phyloP scores from a whole-genome alignment of 2,113 vertebrate genomes.

The Aegithalos caudatus region DNA sequence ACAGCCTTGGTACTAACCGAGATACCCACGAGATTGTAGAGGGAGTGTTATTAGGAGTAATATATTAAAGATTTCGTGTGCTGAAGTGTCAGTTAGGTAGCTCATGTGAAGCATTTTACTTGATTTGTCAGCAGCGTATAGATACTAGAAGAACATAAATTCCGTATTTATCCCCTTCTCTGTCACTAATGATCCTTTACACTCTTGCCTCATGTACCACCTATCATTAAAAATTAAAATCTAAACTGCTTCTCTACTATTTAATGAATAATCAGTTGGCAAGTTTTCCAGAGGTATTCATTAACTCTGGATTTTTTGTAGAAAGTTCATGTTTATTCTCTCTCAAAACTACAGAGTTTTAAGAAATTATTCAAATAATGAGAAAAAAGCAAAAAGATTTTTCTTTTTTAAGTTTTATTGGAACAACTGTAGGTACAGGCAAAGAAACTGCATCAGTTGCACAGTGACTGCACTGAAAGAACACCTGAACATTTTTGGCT shows the following conservation, averaged over 20 bases:
- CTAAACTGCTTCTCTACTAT: background rate
- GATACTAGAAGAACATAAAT: background rate
- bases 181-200: background rate
- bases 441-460: background rate
- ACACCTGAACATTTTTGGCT: background rate
- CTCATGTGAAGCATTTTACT: background rate
- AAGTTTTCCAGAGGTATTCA: background rate
- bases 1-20: accelerated
- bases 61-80: background rate
- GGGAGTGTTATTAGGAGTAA: background rate
- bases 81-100: background rate
- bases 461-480: background rate
- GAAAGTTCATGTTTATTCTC: background rate
- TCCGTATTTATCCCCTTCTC: background rate
- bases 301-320: background rate
- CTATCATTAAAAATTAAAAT: background rate
- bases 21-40: accelerated
- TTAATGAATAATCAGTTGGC: background rate
- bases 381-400: background rate
- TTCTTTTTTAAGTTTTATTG: constrained; percentile 1
- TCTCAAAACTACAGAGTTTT: background rate
- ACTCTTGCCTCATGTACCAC: background rate
- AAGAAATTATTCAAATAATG: background rate
- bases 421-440: background rate
- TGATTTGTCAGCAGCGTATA: background rate